A percentile compares a stretch with the other conserved stretches of the same genome.
phyloP scores from a whole-genome alignment of 2,888 invertebrate species.

The Caenorhabditis plicata region DNA sequence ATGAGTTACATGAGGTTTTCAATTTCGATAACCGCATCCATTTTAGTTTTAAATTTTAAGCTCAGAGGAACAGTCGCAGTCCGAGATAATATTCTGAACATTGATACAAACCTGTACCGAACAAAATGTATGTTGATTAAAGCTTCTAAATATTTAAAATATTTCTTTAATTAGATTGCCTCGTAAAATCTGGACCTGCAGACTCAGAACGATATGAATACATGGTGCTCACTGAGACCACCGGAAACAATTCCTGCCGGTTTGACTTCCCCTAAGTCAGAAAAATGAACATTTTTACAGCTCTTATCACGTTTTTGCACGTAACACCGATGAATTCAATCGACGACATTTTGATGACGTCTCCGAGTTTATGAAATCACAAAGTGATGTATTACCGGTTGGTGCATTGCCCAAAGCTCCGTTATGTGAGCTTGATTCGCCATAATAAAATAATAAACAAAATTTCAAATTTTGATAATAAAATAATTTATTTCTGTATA shows the following conservation, averaged over 20 bases:
- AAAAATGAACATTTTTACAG: constrained; percentile 13
- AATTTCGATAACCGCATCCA: neutral
- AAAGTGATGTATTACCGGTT: constrained; percentile 36
- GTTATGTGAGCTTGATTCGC: constrained; percentile 39
- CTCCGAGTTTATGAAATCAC: constrained; percentile 53
- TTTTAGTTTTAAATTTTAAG: constrained; percentile 26
- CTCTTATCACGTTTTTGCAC: constrained; percentile 51
- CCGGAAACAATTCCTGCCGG: constrained; percentile 46
- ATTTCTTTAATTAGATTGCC: constrained; percentile 42
- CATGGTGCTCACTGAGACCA: constrained; percentile 53
- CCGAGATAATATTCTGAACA: constrained; percentile 30
- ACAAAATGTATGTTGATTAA: constrained; percentile 34
- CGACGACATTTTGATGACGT: constrained; percentile 55
- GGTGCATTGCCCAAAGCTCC: constrained; percentile 46
- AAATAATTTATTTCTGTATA: constrained; percentile 2
- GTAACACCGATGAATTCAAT: constrained; percentile 56
- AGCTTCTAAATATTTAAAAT: neutral
- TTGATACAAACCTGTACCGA: constrained; percentile 45
- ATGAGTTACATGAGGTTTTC: constrained; percentile 52
- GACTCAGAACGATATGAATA: constrained; percentile 53
- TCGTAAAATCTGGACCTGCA: constrained; percentile 54
- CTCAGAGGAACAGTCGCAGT: constrained; percentile 44
- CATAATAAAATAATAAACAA: constrained; percentile 18
- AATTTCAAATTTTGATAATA: constrained; percentile 11
- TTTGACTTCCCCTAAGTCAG: constrained; percentile 7